These are phyloP conservation scores for Anoplolepis gracilipes DNA, from an alignment of 1,140 invertebrate species.

Conservation along the genomic window DNA sequence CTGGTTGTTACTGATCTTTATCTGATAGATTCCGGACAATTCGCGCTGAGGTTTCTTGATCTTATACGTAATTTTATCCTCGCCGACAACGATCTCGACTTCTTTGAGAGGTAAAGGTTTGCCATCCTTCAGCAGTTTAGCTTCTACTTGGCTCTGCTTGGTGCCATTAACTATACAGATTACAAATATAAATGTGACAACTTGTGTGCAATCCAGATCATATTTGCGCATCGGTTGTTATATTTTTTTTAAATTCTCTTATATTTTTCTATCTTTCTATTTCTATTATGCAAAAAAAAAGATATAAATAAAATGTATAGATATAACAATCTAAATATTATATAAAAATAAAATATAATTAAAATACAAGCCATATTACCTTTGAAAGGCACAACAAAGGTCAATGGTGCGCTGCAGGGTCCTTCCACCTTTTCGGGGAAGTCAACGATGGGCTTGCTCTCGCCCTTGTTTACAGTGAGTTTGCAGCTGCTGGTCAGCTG, in stretches of 20 bases:
- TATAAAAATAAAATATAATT: neutral
- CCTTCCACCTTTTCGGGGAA: conserved; percentile 93
- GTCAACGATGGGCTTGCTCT: conserved; percentile 93
- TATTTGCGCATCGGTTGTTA: neutral
- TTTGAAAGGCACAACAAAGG: conserved; percentile 96
- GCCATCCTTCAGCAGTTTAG: conserved; percentile 95
- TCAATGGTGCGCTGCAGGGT: conserved; percentile 91
- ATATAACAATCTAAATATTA: neutral
- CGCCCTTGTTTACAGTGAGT: conserved; percentile 93
- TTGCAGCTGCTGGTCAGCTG: conserved; percentile 93
- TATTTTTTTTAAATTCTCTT: neutral
- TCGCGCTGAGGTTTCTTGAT: conserved; percentile 95
- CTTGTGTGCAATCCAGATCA: neutral
- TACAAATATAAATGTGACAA: neutral
- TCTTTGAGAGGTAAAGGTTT: conserved; percentile 94
- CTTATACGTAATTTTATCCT: conserved; percentile 95
- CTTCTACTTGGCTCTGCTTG: conserved; percentile 93
- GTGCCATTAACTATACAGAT: conserved; percentile 91
- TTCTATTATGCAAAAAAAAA: neutral
- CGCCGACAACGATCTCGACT: conserved; percentile 94
- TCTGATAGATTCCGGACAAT: conserved; percentile 93
- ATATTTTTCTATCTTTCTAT: neutral
- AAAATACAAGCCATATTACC: conserved; percentile 87
- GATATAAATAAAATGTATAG: neutral
- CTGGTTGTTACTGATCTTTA: conserved; percentile 94